These are phyloP conservation scores for Strix occidentalis DNA, from an alignment of 2,797 vertebrate genomes.

Conservation along the genomic window DNA sequence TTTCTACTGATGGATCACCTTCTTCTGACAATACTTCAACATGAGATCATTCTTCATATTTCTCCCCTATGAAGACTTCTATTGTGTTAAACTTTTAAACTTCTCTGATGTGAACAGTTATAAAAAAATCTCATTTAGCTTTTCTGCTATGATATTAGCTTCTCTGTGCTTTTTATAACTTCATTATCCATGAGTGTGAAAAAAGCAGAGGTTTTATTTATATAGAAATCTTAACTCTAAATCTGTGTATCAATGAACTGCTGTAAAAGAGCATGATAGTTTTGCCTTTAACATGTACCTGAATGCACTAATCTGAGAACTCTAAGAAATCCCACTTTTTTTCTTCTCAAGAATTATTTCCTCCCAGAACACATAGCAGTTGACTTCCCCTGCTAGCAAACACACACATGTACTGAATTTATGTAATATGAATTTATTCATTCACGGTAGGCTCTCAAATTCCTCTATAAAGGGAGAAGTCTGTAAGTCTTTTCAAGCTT, in stretches of 20 bases:
- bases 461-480: neutral
- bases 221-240: neutral
- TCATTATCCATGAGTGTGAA: neutral
- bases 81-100: neutral
- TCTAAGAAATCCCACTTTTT: neutral
- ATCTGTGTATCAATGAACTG: neutral
- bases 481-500: neutral
- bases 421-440: neutral
- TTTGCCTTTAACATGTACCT: neutral
- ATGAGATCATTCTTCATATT: neutral
- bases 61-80: neutral
- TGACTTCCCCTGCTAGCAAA: neutral
- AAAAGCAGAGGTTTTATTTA: neutral
- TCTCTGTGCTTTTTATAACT: neutral
- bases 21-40: neutral
- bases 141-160: neutral
- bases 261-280: neutral
- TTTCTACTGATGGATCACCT: neutral
- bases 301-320: neutral
- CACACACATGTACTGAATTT: neutral
- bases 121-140: neutral
- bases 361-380: neutral
- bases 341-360: neutral
- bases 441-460: neutral
- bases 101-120: neutral